Conservation (phyloP, 2,113 vertebrate species). For the Sphaerodactylus townsendi region DNA sequence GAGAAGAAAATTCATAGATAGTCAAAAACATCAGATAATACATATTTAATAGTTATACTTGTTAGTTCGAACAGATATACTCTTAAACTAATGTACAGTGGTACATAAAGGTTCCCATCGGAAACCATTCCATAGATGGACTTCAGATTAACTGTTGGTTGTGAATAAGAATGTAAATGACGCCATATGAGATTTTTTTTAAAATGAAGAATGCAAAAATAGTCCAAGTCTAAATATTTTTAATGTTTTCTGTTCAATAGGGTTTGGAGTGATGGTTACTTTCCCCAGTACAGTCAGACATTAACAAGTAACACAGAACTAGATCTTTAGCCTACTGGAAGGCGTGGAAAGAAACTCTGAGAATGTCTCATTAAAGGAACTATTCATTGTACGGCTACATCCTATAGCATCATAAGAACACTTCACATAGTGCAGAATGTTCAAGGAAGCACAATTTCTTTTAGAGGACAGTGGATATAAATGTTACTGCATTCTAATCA, state of each 20-base stretch:
- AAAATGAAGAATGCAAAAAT: not conserved
- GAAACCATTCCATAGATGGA: not conserved
- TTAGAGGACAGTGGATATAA: not conserved
- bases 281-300: not conserved
- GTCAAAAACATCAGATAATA: too few species aligned
- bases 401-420: not conserved
- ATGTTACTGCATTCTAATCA: not conserved
- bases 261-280: not conserved
- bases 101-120: not conserved
- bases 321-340: not conserved
- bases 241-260: too few species aligned
- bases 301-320: not conserved
- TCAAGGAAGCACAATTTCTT: fast-evolving
- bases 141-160: not conserved
- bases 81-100: not conserved
- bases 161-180: not conserved
- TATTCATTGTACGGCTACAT: not conserved
- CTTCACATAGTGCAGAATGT: not conserved
- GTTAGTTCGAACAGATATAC: not conserved
- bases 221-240: not conserved
- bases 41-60: too few species aligned
- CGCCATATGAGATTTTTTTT: not conserved
- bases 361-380: not conserved
- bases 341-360: too few species aligned
- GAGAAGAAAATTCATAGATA: not conserved